Evolutionary conservation across 1,140 invertebrate species (phyloP).

Genomic region (Cotesia vestalis): DNA sequence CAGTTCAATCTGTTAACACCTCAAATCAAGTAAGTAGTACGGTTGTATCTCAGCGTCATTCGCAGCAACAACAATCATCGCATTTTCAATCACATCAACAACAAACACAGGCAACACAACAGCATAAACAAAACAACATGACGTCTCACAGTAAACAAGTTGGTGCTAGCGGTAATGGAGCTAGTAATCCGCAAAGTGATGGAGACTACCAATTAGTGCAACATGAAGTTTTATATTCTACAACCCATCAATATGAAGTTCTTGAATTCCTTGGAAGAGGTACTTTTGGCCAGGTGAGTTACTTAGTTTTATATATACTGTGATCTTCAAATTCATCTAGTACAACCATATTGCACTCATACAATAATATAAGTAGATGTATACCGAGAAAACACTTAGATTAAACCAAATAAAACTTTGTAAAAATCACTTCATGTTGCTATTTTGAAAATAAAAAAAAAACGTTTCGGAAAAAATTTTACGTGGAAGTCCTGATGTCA

Average conservation of each 20-base stretch:
- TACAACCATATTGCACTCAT: too few relatives aligned
- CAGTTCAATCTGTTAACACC: slow-evolving; percentile 58
- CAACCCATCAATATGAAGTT: slow-evolving; percentile 93
- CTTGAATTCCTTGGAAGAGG: slow-evolving; percentile 98
- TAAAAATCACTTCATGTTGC: too few relatives aligned
- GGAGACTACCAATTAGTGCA: slow-evolving; percentile 98
- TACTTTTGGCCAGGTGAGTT: slow-evolving; percentile 91
- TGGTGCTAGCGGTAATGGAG: slow-evolving; percentile 62
- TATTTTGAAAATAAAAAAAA: too few relatives aligned
- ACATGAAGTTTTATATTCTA: slow-evolving; percentile 97
- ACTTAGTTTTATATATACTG: not conserved
- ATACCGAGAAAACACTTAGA: too few relatives aligned
- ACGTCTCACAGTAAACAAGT: slow-evolving; percentile 80
- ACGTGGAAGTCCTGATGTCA: too few relatives aligned
- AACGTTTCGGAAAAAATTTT: too few relatives aligned
- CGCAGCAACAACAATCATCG: slow-evolving; percentile 53
- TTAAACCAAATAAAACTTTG: too few relatives aligned
- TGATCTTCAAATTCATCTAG: too few relatives aligned
- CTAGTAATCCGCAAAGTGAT: slow-evolving; percentile 81
- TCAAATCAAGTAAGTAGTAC: slow-evolving; percentile 57
- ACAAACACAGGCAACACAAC: slow-evolving; percentile 32
- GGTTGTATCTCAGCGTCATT: slow-evolving; percentile 55
- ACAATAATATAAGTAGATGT: too few relatives aligned
- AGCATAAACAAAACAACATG: slow-evolving; percentile 66
- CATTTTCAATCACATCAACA: slow-evolving; percentile 48